Evolutionary conservation across 1,140 invertebrate genomes (phyloP), one percentile per base, ranked within the genome.

Genomic region (Nebria ingens): DNA sequence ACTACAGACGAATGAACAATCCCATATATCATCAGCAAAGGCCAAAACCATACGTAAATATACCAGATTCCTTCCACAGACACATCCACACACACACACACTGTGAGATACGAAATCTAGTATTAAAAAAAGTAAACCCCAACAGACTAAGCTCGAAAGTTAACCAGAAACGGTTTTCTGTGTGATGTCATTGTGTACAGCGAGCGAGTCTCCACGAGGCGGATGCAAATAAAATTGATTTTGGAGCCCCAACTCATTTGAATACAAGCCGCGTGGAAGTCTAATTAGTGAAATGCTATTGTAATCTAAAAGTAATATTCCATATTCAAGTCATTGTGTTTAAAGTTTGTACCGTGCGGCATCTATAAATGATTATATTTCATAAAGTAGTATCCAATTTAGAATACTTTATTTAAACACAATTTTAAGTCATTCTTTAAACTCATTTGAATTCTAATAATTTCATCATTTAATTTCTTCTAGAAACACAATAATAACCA

Each of bases 221-320:
- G 40, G 40, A 45, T 45, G 15, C 15, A 45, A 45, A 45, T 45
- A 45, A 45, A 45, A 45, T 45, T 45, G 40, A 45, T 45, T 45
- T 17, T 9, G 17, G 15, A 17, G 4, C 40, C 40, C 40, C 9
- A 17, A 9, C 40, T 45, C 17, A 45, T 45, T 45, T 45, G 40
- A 45, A 45, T 45, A 45, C 40, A 45, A 17, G 15, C 40, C 17
- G 40, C 6, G 40, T 17, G 9, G 6, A 45, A 45, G 6, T 11
- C 40, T 45, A 45, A 45, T 45, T 45, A 45, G 15, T 45, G 40
- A 45, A 45, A 45, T 45, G 4, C 17, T 45, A 45, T 45, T 17
- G 9, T 4, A 45, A 45, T 45, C 17, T 45, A 45, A 6, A 45
- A 45, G 40, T 6, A 17, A 45, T 12, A 45, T 45, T 45, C 17